phyloP scores from a whole-genome alignment of 2,888 invertebrate genomes.

The Leucania comma region DNA sequence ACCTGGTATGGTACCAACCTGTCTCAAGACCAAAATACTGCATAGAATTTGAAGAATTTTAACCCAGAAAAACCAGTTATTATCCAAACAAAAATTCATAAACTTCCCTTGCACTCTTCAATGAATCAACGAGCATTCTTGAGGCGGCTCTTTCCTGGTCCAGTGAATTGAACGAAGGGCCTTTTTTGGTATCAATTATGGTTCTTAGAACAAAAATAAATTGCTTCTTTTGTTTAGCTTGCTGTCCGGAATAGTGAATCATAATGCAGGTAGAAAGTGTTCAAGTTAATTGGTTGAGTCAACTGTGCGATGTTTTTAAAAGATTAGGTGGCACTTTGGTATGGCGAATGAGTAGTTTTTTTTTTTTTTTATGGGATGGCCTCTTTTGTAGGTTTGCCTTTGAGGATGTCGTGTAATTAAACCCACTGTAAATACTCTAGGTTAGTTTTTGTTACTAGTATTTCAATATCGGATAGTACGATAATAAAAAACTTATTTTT shows the following conservation, averaged over 20 bases:
- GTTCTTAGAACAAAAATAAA: conserved; percentile 40
- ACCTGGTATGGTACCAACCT: background rate
- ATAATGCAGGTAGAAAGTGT: conserved; percentile 59
- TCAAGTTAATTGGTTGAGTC: conserved; percentile 47
- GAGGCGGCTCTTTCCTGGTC: background rate
- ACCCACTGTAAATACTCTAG: too few relatives aligned
- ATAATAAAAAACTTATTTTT: too few relatives aligned
- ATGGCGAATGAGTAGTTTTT: background rate
- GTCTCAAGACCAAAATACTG: background rate
- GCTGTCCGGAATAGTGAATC: conserved; percentile 36
- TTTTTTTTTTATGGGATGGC: too few relatives aligned
- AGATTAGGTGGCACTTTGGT: background rate
- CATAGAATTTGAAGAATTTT: background rate
- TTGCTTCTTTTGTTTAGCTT: conserved; percentile 6
- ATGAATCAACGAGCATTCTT: conserved; percentile 6
- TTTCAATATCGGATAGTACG: too few relatives aligned
- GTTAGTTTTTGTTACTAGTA: too few relatives aligned
- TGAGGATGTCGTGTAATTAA: too few relatives aligned
- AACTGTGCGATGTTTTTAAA: conserved; percentile 16
- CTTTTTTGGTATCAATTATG: background rate
- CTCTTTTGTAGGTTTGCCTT: too few relatives aligned
- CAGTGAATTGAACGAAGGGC: background rate
- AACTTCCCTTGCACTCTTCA: background rate
- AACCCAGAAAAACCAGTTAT: background rate
- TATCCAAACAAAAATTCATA: background rate